Evolutionary conservation across 1,140 invertebrate genomes (phyloP), one percentile per base, ranked within the genome.

Genomic region (Cylas formicarius): DNA sequence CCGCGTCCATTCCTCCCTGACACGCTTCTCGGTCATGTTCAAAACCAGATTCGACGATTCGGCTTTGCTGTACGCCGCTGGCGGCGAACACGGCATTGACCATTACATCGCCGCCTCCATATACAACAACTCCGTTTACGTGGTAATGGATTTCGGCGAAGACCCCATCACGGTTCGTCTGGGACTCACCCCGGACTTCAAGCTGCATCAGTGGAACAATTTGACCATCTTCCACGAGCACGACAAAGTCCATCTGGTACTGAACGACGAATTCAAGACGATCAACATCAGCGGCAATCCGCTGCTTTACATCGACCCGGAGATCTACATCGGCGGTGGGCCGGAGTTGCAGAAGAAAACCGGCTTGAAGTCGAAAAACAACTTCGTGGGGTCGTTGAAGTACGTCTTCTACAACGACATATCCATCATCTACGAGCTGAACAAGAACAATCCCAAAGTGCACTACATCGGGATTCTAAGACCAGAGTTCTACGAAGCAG

Each of bases 331-430:
- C 48, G 90, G 89, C 9, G 82, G 82, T 9, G 82, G 81, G 3
- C 76, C 81, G 1, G 77, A 80, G 50, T 57, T 80, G 10, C 72
- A 84, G 56, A 86, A 88, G 61, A 84, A 82, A 65, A 77, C 80
- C 57, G 83, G 82, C 3, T 65, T 86, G 8, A 68, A 74, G 10
- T 84, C 82, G 1, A 74, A 77, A 44, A 86, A 86, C 61, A 84
- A 85, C 69, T 80, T 80, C 57, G 82, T 82, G 58, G 90, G 90
- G 9, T 89, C 85, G 51, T 62, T 95, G 1, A 90, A 91, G 56
- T 90, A 91, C 64, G 86, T 93, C 14, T 94, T 91, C 63, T 90
- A 89, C 61, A 93, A 94, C 63, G 87, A 90, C 53, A 79, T 90
- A 11, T 91, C 88, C 1, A 87, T 95, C 40, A 71, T 95, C 28